Evolutionary conservation across 2,797 vertebrate genomes (phyloP), one percentile per base, ranked within the genome.

Genomic region (Lutjanus argentimaculatus): DNA sequence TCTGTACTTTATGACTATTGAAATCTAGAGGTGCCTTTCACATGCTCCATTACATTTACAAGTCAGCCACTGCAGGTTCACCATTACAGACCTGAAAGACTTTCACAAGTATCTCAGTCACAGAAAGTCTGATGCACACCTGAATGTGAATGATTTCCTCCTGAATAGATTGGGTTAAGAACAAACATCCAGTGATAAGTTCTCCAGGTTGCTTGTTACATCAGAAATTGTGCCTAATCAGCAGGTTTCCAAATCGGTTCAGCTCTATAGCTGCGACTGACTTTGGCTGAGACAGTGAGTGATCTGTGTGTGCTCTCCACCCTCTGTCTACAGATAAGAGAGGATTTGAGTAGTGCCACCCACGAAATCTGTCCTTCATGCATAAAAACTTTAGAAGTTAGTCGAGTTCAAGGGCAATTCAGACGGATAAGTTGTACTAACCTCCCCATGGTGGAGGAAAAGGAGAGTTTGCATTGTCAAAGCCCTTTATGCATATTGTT

Each of bases 371-470:
- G 43, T 80, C 75, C 58, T 79, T 73, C 19, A 76, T 67, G 49
- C 21, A n/a, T 25, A 61, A 74, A 81, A 79, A 70, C 82, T 77
- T 80, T 42, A 40, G 62, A 79, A 85, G 74, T 78, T 46, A 58
- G 67, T 56, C 49, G 55, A 72, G 79, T 86, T 89, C 82, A 85
- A 90, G 85, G 84, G 77, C 70, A 82, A 45, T 72, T 65, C 57
- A 42, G 36, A 46, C 0, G 1, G 19, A 43, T 46, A 51, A 36
- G 30, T 74, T 80, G 25, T 52, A 25, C 30, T 67, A 57, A 79
- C 40, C 69, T 72, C 21, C 8, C 16, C n/a, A 14, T 65, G 56
- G 62, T 22, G 62, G 30, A 36, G 21, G 72, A 22, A 52, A 21
- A 64, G 45, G 78, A 59, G 25, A 21, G 63, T 69, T 79, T 83